Conservation (phyloP, 2,113 vertebrate genomes). For the Cyphomyrus plagiostoma region DNA sequence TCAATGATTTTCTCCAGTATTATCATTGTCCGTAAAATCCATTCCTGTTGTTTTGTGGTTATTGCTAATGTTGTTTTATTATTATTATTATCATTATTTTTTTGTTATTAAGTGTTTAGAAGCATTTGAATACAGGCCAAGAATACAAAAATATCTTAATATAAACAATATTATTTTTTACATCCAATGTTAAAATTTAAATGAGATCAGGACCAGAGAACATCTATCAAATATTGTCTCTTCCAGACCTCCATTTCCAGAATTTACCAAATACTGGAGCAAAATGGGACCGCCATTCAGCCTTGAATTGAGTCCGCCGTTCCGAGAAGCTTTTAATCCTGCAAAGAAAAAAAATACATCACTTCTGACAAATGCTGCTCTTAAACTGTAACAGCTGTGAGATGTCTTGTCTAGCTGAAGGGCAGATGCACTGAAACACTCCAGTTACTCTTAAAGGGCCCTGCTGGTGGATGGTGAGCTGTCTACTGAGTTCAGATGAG, state of each 20-base stretch:
- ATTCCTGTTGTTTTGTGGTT: background rate
- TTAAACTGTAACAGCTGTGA: constrained; percentile 28
- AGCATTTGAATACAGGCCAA: background rate
- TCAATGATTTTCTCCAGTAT: background rate
- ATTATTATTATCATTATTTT: background rate
- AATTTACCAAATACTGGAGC: background rate
- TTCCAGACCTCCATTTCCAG: background rate
- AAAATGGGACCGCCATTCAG: background rate
- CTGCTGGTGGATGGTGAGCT: constrained; percentile 12
- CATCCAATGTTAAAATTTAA: background rate
- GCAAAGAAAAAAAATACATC: background rate
- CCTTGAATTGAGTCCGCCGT: background rate
- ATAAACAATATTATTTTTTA: background rate
- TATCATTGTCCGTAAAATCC: background rate
- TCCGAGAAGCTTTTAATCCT: background rate
- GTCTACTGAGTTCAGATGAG: constrained; percentile 3
- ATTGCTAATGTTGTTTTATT: background rate
- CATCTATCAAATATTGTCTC: background rate
- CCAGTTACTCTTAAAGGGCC: constrained; percentile 16
- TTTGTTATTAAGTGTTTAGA: background rate
- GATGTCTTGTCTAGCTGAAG: constrained; percentile 27
- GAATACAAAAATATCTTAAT: background rate
- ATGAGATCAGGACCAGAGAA: background rate
- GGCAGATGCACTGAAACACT: constrained; percentile 27
- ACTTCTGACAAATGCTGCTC: background rate